Evolutionary conservation across 2,113 vertebrate genomes (phyloP), one percentile per base, ranked within the genome.

Genomic region (Taurulus bubalis): DNA sequence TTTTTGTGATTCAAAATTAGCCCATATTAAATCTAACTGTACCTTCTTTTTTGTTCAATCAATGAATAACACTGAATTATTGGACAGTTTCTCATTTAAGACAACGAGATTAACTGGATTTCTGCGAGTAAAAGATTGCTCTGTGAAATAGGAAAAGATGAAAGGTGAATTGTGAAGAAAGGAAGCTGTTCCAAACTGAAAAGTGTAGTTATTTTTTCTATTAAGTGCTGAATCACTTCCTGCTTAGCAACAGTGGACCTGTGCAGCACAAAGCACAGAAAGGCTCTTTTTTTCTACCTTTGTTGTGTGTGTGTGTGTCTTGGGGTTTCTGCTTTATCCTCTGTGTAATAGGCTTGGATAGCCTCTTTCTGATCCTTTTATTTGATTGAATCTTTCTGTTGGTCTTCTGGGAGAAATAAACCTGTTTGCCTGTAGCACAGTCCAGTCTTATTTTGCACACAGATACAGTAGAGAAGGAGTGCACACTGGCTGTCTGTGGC

Each of bases 351-450:
- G 77, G 62, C 47, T 83, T 62, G 47, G 56, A 86, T 84, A 51
- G 47, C 60, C 71, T 56, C 64, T 65, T 70, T 81, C 71, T 87
- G 34, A 71, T 85, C 45, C 71, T 72, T 34, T 60, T 47, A 71
- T 85, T 80, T 90, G 87, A 88, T 82, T 59, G 73, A 89, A 77
- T 90, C 70, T 64, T 72, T 88, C 45, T 65, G 60, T 63, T 53
- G 42, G 64, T 75, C 65, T 75, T 60, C 66, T 59, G 82, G 74
- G 83, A 84, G 56, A 47, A 36, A 79, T 42, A 75, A 30, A 66
- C 76, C 68, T 59, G 70, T 83, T 71, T 81, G 76, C 62, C 60
- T 81, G 55, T 51, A 60, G 60, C 38, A 9, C 58, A 56, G 75
- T 56, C 75, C 34, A 30, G 74, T 89, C 49, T 82, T 75, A 65